Base-by-base conservation (phyloP, 2,113 vertebrate species). In the Solea solea region DNA sequence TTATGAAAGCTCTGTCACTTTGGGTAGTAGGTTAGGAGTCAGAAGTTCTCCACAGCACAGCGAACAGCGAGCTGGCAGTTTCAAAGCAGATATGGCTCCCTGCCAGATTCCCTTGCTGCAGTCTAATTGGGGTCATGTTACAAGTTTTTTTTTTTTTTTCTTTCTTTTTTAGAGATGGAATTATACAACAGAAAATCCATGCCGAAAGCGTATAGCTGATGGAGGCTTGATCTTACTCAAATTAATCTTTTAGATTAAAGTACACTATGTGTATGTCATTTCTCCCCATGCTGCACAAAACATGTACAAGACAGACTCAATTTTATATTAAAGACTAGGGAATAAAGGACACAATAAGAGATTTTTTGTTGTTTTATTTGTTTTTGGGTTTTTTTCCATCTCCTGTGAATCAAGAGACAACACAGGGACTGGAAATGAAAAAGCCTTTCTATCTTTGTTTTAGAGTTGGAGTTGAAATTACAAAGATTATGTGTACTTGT, bases 41-140 rank as follows among this genome's bases (percentile, higher is more conserved):
- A 82, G 74, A 81, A 78, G 84, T 91, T 86, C 80, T 89, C 46
- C 65, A 62, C 63, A 45, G 77, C 75, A 41, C 58, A 67, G 76
- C n/a, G 8, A 72, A 80, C 49, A 49, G 69, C 12, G 34, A 72
- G 74, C 69, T 69, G 75, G 72, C 85, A 84, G 82, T 78, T 89
- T 82, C 71, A 83, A 64, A 69, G 82, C 68, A 85, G 81, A 90
- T 90, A 89, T 76, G 87, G 86, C 86, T 82, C 72, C 21, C 27
- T n/a, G 87, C 86, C 89, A 88, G 84, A 85, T 85, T 81, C 74
- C 51, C 73, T 69, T 57, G 79, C 81, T 76, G 78, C 55, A 67
- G 86, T 84, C 84, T 91, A 90, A 91, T 90, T 91, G 89, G 86
- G 90, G 89, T 90, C 89, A 85, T 62, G 63, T 89, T 69, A 68